phyloP scores from a whole-genome alignment of 2,113 vertebrate species.

The Aptenodytes forsteri region DNA sequence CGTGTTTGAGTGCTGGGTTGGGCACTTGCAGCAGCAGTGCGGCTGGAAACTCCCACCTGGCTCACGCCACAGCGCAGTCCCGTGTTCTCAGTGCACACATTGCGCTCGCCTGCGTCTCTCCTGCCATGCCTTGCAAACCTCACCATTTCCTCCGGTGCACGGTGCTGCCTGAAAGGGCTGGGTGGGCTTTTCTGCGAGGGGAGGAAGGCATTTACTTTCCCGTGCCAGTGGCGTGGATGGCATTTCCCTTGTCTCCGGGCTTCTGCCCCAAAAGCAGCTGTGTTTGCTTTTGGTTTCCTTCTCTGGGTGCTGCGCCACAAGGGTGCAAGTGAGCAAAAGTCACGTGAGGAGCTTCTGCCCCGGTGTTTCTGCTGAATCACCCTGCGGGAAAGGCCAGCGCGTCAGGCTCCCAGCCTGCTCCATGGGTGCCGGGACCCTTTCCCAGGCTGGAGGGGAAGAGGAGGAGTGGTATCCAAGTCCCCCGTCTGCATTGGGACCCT shows the following conservation, averaged over 20 bases:
- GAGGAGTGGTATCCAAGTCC: background rate
- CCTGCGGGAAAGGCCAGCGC: background rate
- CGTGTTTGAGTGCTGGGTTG: background rate
- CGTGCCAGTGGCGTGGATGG: rapidly evolving
- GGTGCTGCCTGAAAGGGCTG: rapidly evolving
- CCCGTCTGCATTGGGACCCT: rapidly evolving
- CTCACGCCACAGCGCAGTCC: rapidly evolving
- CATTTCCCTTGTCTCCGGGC: rapidly evolving
- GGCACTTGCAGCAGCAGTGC: rapidly evolving
- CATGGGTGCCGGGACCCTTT: rapidly evolving
- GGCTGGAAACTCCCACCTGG: background rate
- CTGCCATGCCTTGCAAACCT: background rate
- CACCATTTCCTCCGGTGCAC: rapidly evolving
- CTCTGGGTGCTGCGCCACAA: rapidly evolving
- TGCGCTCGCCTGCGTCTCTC: rapidly evolving
- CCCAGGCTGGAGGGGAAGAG: background rate
- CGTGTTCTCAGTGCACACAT: rapidly evolving
- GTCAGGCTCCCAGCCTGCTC: background rate
- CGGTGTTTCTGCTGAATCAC: background rate
- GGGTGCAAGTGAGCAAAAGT: background rate
- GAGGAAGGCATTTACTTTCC: background rate
- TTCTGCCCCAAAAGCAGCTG: rapidly evolving
- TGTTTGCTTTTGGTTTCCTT: background rate
- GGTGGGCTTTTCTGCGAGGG: rapidly evolving
- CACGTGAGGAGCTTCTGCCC: background rate